Evolutionary conservation across 2,888 invertebrate genomes (phyloP), one percentile per base, ranked within the genome.

Genomic region (Lochmaea capreae): DNA sequence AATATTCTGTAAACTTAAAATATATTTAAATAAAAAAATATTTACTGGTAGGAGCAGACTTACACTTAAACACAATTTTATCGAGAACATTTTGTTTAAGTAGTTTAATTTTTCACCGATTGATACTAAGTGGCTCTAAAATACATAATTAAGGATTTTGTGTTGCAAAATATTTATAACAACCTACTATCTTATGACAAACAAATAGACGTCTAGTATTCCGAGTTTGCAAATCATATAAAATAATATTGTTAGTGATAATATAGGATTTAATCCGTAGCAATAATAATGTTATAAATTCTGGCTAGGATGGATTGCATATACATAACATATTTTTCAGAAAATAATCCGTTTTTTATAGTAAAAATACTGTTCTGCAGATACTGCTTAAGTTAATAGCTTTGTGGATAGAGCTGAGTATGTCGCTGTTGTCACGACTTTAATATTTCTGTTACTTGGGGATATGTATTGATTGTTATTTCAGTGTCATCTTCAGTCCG

Each of bases 1-100:
- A 33, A 33, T 33, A 33, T 8, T 33, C 6, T 33, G 33, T 33
- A 8, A 33, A 33, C 14, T 46, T 46, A 14, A 14, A 49, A 14
- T n/a, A 49, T 14, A 49, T 46, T 46, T n/a, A 49, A 49, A 49
- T 49, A n/a, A 49, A 33, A 33, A 49, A 49, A 49, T 46, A 49
- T 49, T 14, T 49, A 49, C 49, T 49, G 6, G 49, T 6, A 18
- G 3, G 9, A 16, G 16, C 16, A 16, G 3, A 54, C 10, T n/a
- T 54, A 54, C 54, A 16, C 54, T 54, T 9, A 54, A 10, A 16
- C 54, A 54, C 54, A 54, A 54, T 54, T 54, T 54, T 54, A 54
- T 8, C 1, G n/a, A 14, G 49, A 49, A 49, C 49, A 49, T 49
- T 12, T 46, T 49, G n/a, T n/a, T n/a, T 6, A 49, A 49, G n/a